Conservation (phyloP, 30 jellyfish, hydroid and myxozoan genomes). For the Aurelia coerulea region DNA sequence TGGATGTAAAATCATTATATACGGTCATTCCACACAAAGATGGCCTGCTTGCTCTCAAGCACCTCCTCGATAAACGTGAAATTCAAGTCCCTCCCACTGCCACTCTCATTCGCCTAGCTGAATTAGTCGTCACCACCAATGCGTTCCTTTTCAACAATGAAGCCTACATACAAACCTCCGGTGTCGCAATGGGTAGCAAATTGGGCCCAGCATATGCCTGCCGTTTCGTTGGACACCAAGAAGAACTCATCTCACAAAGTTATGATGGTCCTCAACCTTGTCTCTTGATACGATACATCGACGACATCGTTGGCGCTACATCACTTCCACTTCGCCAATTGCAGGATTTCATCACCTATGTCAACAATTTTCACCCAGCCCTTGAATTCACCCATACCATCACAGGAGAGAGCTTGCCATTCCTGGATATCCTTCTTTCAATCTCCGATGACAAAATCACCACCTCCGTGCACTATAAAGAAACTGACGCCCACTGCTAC, state of each 20-base stretch:
- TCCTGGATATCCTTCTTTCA: too few species aligned
- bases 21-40: constrained; percentile 23
- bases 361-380: constrained; percentile 18
- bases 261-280: constrained; percentile 2
- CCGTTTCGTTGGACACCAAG: constrained; percentile 30
- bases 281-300: constrained; percentile 12
- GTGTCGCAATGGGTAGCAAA: constrained; percentile 40
- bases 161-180: constrained; percentile 8
- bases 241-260: background rate
- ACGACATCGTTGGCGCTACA: constrained; percentile 39
- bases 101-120: background rate
- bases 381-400: too few species aligned
- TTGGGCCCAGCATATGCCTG: constrained; percentile 22
- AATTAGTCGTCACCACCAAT: constrained; percentile 16
- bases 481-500: too few species aligned
- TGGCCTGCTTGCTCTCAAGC: background rate
- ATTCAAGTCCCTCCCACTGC: background rate
- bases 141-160: constrained; percentile 1
- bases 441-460: too few species aligned
- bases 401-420: too few species aligned
- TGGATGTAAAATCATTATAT: constrained; percentile 10
- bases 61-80: constrained; percentile 1
- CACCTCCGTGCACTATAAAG: too few species aligned
- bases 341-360: background rate
- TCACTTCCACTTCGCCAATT: background rate